These are phyloP conservation scores for Harpalus rufipes DNA, from an alignment of 2,888 invertebrate species.

Conservation along the genomic window DNA sequence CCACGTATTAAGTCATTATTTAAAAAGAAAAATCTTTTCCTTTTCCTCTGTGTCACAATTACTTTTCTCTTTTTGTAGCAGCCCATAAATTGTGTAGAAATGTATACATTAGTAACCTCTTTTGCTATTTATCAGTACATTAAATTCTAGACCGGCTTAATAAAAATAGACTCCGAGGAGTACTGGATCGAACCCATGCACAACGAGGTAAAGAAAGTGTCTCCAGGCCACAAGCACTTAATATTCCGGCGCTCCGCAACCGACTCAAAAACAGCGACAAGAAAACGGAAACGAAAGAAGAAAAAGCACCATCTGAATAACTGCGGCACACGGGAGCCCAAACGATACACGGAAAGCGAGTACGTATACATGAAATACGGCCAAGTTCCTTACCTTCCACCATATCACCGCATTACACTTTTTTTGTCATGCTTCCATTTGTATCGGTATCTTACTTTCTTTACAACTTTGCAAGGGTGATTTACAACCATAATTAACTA, in stretches of 20 bases:
- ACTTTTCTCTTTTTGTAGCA: too few species aligned
- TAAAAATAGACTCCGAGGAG: conserved; percentile 83
- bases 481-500: too few species aligned
- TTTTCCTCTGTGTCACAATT: too few species aligned
- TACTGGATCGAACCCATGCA: conserved; percentile 87
- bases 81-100: too few species aligned
- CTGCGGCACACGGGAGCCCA: conserved; percentile 80
- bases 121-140: neutral
- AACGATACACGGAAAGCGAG: conserved; percentile 78
- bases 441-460: too few species aligned
- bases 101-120: too few species aligned
- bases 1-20: too few species aligned
- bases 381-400: neutral
- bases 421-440: too few species aligned
- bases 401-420: neutral
- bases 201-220: conserved; percentile 76
- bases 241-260: conserved; percentile 85
- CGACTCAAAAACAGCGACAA: conserved; percentile 73
- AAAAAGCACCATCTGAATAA: conserved; percentile 78
- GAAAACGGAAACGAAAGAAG: conserved; percentile 77
- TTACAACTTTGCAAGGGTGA: too few species aligned
- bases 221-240: conserved; percentile 82
- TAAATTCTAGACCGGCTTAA: conserved; percentile 82
- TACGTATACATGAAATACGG: conserved; percentile 70
- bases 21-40: too few species aligned